Evolutionary conservation across 2,797 vertebrate genomes (phyloP), one percentile per base, ranked within the genome.

Genomic region (Synaphobranchus kaupii): DNA sequence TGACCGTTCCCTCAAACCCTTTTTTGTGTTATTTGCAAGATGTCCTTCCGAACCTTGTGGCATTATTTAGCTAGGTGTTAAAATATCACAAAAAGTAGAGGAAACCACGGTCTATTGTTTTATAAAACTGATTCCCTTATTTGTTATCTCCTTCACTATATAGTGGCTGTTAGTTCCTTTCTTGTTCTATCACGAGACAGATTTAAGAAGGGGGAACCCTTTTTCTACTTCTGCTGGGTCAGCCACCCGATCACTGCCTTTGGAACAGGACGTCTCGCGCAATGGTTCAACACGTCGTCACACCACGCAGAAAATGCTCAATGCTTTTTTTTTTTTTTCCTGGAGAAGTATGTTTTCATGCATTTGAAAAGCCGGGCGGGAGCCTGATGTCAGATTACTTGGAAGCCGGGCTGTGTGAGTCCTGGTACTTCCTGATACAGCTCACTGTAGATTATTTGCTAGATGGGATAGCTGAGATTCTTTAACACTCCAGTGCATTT

Each of bases 401-500:
- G 84, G 48, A 80, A 89, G 89, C 88, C 47, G 91, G 92, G 91
- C 90, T 66, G 92, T 90, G 91, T 85, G 48, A 63, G 34, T 88
- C 31, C 47, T 90, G 88, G 87, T 88, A 86, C 90, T 88, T 48
- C 90, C 90, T 89, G 90, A 86, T 89, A 71, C 56, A 66, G 81
- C 85, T 92, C 89, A 88, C 80, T 17, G 20, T 81, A 89, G 92
- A 92, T 93, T 92, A 92, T 90, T 90, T 56, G 89, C 85, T 90
- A 90, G 82, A 88, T 82, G 63, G 80, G 90, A 90, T 90, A 89
- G 90, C 88, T 90, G 91, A 89, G 91, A 91, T 91, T 87, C 86
- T 89, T 92, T 56, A 89, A 86, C 86, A 90, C 87, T 90, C 89
- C 48, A 6, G 90, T 86, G 89, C 90, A 89, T 92, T 89, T 78